Evolutionary conservation across 2,888 invertebrate species (phyloP), one percentile per base, ranked within the genome.

Genomic region (Choreutis nemorana): DNA sequence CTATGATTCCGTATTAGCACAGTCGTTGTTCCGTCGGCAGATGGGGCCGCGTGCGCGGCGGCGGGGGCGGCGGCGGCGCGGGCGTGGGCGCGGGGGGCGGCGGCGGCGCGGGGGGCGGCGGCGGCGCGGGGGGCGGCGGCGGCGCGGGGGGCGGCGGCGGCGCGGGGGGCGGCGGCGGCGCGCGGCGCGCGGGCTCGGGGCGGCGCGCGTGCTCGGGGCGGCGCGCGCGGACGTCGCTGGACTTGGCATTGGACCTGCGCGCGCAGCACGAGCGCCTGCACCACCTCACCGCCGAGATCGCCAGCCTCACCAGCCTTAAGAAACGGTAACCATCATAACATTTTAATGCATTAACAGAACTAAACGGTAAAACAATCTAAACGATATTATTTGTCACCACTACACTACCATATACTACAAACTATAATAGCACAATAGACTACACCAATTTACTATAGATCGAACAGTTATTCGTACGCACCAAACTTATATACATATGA

Each of bases 211-310:
- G 32, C 5, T 41, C 42, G 35, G 82, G 84, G 26, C 84, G 84
- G 28, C 83, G 86, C 15, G 84, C 89, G 15, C 82, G 94, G 43
- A 97, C 97, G 1, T 94, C 95, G 1, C 83, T 97, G 28, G 97
- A 97, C 68, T 82, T 97, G 41, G 90, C 96, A 56, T 79, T 97
- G 37, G 97, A 97, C 70, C 82, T 95, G 43, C 90, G 90, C 64
- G 97, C 97, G 30, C 96, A 96, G 55, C 92, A 95, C 65, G 87
- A 90, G 8, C 83, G 91, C 33, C 78, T 96, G 29, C 85, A 87
- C 39, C 90, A 92, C 49, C 82, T 95, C 25, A 86, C 91, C 44
- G 89, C 90, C 40, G 95, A 97, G 77, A 86, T 97, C 43, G 78
- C 82, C 33, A 85, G 92, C 56, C 80, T 97, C 37, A 83, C 89